These are phyloP conservation scores for Sarcophaga subvicina DNA, from an alignment of 2,888 invertebrate genomes.

Conservation along the genomic window DNA sequence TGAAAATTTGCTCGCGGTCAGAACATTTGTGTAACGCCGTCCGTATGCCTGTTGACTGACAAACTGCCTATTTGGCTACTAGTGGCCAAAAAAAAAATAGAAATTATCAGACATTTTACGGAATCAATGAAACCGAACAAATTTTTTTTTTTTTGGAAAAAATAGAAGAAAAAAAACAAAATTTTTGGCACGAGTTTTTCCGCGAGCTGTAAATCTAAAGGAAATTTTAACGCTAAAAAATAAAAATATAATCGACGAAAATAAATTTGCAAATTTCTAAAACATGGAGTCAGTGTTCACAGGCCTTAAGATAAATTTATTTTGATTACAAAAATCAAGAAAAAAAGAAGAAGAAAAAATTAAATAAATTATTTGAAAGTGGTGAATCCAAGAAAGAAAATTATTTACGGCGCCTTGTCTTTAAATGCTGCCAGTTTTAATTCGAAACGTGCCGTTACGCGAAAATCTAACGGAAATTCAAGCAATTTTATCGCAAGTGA, in stretches of 20 bases:
- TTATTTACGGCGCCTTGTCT: slow-evolving; percentile 46
- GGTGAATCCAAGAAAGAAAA: slow-evolving; percentile 31
- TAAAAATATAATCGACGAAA: slow-evolving; percentile 2
- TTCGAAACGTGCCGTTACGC: slow-evolving; percentile 53
- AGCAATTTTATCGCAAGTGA: slow-evolving; percentile 31
- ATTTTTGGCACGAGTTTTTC: slow-evolving; percentile 69
- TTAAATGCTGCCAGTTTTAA: slow-evolving; percentile 1
- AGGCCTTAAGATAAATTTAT: slow-evolving; percentile 49
- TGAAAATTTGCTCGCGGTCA: slow-evolving; percentile 78
- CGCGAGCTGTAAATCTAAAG: slow-evolving; percentile 58
- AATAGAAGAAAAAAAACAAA: slow-evolving; percentile 19
- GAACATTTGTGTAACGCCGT: slow-evolving; percentile 72
- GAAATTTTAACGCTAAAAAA: slow-evolving; percentile 16
- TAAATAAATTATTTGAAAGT: neutral
- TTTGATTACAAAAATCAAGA: slow-evolving; percentile 34
- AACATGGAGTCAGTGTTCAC: slow-evolving; percentile 8
- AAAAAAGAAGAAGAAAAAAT: slow-evolving; percentile 37
- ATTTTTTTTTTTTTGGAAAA: slow-evolving; percentile 11
- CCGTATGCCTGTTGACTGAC: slow-evolving; percentile 22
- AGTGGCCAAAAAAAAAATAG: slow-evolving; percentile 16
- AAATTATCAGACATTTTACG: slow-evolving; percentile 45
- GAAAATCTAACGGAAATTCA: slow-evolving; percentile 55
- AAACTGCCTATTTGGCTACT: slow-evolving; percentile 15
- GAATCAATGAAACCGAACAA: slow-evolving; percentile 43
- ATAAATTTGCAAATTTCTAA: slow-evolving; percentile 13